Base-by-base conservation (phyloP, 1,140 invertebrate species). In the Pogonomyrmex barbatus region DNA sequence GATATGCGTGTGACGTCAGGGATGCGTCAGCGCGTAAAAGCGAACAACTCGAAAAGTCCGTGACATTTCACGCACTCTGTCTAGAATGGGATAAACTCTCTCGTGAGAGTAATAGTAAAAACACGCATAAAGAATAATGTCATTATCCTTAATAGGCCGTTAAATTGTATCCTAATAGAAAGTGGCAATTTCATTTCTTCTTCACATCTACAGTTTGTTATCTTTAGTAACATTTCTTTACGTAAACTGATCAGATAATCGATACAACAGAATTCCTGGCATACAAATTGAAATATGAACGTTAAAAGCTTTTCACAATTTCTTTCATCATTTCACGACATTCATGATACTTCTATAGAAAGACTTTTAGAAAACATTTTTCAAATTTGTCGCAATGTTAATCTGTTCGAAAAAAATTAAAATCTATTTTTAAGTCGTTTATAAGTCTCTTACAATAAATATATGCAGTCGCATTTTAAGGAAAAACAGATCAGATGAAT, bases 1-100 rank as follows among this genome's bases (percentile, higher is more conserved):
- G 83, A 91, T 89, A 91, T 89, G 86, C 81, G 50, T 56, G 70
- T 92, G 92, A 92, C 91, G 92, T 92, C 92, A 92, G 82, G 17
- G 81, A 87, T 91, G 90, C 85, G 90, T 91, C 90, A 91, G 78
- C 76, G 54, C 45, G 52, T 30, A 77, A 56, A 79, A 62, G 75
- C 73, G 52, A 90, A 90, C 65, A 68, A 65, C 60, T 81, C 54
- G 85, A 86, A 84, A 86, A 83, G 81, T 73, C 83, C 86, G 36
- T 65, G 71, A 89, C 88, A 73, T 89, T 89, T 87, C 68, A 71
- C 67, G 42, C 54, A 75, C 45, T 58, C 56, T 62, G 79, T 75
- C 52, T 75, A 75, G 42, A 60, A 62, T 33, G 60, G 33, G 9
- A 83, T 60, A 17, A 83, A 50, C 10, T 24, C 24, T 24, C 24